Conservation (phyloP, 2,888 invertebrate genomes). For the Fissipunctia ypsillon region DNA sequence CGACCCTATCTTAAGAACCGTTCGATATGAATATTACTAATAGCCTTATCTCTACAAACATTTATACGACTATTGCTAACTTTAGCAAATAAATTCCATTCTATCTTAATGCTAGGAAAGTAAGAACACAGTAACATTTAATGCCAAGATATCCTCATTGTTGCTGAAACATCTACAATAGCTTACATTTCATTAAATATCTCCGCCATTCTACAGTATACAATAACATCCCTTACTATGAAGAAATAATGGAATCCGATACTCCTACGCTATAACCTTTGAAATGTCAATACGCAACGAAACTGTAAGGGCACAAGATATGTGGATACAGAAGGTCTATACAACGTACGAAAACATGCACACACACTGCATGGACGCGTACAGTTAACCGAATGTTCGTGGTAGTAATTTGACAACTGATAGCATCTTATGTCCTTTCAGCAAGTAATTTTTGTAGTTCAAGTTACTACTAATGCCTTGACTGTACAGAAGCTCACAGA, state of each 20-base stretch:
- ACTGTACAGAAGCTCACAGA: neutral
- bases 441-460: neutral
- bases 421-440: neutral
- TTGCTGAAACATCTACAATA: constrained; percentile 42
- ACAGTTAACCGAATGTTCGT: too few species aligned
- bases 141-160: constrained; percentile 36
- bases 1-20: neutral
- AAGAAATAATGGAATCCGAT: constrained; percentile 39
- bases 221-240: constrained; percentile 44
- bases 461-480: neutral
- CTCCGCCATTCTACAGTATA: constrained; percentile 37
- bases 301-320: constrained; percentile 23
- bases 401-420: neutral
- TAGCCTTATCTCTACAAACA: constrained; percentile 9
- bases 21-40: constrained; percentile 38
- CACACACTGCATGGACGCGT: too few species aligned
- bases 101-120: constrained; percentile 49
- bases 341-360: neutral
- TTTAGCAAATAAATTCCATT: constrained; percentile 27
- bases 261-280: constrained; percentile 54
- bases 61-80: constrained; percentile 21
- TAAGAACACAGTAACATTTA: constrained; percentile 35
- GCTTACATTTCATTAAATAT: constrained; percentile 49
- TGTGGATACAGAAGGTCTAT: neutral
- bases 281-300: constrained; percentile 54